Conservation (phyloP, 2,888 invertebrate species). For the Hypomecis punctinalis region DNA sequence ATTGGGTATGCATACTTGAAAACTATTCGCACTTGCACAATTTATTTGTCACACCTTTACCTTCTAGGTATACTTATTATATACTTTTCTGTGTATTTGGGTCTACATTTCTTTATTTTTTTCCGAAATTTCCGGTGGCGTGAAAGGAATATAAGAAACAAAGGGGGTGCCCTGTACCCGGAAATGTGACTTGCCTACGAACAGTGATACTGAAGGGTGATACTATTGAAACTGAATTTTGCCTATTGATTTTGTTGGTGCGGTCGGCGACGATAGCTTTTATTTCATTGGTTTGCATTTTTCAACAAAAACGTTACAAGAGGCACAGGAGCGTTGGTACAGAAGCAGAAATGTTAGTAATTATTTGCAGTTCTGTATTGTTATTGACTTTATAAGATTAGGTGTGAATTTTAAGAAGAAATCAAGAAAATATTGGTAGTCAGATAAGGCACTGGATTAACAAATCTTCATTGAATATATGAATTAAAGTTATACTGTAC, state of each 20-base stretch:
- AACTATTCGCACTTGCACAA: no score
- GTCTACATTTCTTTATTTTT: constrained; percentile 31
- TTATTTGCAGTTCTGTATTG: no score
- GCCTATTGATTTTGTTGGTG: constrained; percentile 17
- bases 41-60: no score
- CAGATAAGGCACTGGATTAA: no score
- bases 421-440: no score
- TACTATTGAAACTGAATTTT: constrained; percentile 26
- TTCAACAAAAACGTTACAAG: neutral
- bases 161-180: constrained; percentile 31
- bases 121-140: constrained; percentile 39
- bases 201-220: constrained; percentile 30
- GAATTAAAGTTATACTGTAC: no score
- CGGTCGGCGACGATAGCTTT: constrained; percentile 14
- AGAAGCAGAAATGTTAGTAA: neutral
- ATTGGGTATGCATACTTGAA: no score
- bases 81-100: constrained; percentile 6
- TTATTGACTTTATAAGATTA: no score
- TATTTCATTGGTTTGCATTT: constrained; percentile 5
- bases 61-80: neutral
- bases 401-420: no score
- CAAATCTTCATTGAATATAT: no score
- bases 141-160: constrained; percentile 41
- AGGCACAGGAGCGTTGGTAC: neutral
- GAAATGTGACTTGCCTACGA: constrained; percentile 37